Conservation (phyloP, 37 sponge, comb jelly and placozoan genomes). For the Cliona cf. orientalis region DNA sequence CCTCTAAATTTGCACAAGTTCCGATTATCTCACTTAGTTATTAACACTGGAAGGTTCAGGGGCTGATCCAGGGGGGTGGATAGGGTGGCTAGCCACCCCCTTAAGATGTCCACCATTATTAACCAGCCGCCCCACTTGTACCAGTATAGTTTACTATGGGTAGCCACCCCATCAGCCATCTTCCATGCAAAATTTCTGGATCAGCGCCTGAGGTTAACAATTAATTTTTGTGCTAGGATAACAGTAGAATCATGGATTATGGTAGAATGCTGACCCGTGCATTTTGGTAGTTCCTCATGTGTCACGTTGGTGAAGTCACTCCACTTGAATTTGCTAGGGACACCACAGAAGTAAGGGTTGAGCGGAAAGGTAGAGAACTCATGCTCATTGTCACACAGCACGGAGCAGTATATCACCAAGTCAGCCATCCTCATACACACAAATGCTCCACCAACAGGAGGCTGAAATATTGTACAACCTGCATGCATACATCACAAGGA, state of each 20-base stretch:
- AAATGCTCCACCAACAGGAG: conserved; percentile 32
- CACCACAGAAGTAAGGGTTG: conserved; percentile 44
- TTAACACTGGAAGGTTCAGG: too few species aligned
- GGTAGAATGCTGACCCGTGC: neutral
- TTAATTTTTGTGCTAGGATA: too few species aligned
- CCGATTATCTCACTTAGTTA: too few species aligned
- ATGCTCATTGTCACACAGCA: conserved; percentile 26
- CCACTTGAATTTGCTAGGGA: conserved; percentile 13
- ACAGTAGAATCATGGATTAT: too few species aligned
- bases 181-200: too few species aligned
- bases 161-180: too few species aligned
- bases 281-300: conserved; percentile 18
- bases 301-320: conserved; percentile 18
- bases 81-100: too few species aligned
- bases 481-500: neutral
- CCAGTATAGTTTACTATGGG: too few species aligned
- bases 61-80: too few species aligned
- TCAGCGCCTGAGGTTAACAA: neutral
- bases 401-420: conserved; percentile 32
- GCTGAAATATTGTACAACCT: conserved; percentile 37
- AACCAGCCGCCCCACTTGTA: too few species aligned
- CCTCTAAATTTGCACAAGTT: too few species aligned
- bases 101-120: neutral
- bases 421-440: conserved; percentile 13
- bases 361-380: conserved; percentile 35